These are phyloP conservation scores for Drosophila bipectinata DNA, from an alignment of 1,140 invertebrate genomes.

Conservation along the genomic window DNA sequence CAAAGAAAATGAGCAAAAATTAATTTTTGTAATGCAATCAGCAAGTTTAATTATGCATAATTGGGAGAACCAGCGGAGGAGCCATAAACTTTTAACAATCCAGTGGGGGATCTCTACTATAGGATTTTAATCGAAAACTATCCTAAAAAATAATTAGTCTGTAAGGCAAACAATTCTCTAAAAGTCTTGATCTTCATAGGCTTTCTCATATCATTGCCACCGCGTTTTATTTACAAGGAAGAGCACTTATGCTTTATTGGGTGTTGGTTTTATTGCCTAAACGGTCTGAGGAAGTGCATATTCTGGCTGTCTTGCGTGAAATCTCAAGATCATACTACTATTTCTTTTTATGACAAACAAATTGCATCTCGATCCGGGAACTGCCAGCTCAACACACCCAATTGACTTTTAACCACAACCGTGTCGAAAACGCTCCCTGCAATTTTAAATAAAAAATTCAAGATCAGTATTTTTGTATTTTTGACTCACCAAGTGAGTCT, in stretches of 20 bases:
- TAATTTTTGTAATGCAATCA: conserved; percentile 57
- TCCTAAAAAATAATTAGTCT: neutral
- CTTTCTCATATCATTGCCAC: too few relatives aligned
- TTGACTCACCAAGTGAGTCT: neutral
- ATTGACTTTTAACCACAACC: conserved; percentile 55
- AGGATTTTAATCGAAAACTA: too few relatives aligned
- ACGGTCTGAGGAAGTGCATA: neutral
- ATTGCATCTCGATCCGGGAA: conserved; percentile 26
- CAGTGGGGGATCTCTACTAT: neutral
- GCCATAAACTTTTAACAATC: conserved; percentile 32
- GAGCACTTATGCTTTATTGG: conserved; percentile 2
- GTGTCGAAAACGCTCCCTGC: conserved; percentile 21
- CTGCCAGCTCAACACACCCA: conserved; percentile 50
- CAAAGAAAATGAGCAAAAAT: conserved; percentile 61
- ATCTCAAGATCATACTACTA: conserved; percentile 21
- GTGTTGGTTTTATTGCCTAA: conserved; percentile 3
- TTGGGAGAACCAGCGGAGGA: conserved; percentile 35
- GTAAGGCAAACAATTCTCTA: too few relatives aligned
- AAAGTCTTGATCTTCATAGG: neutral
- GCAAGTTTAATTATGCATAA: conserved; percentile 65
- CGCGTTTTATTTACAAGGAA: neutral
- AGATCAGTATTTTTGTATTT: conserved; percentile 38
- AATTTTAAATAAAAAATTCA: conserved; percentile 58
- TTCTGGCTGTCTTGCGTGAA: neutral
- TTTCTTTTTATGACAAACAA: conserved; percentile 48